Evolutionary conservation across 2,888 invertebrate species (phyloP).

Genomic region (Periphyllus acericola): DNA sequence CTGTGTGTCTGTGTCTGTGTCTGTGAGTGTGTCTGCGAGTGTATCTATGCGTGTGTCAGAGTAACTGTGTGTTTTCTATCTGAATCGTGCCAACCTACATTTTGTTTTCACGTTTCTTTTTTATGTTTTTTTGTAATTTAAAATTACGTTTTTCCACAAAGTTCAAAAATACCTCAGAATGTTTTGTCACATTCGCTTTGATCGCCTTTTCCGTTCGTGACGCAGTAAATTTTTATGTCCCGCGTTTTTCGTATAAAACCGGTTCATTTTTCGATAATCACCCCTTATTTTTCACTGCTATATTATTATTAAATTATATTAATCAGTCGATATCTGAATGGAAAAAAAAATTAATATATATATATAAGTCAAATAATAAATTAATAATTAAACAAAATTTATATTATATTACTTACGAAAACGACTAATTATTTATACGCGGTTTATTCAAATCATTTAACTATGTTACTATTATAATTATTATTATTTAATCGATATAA

Average conservation of each 20-base stretch:
- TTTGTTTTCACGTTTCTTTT: not conserved
- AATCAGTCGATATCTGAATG: not conserved
- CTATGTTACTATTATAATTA: not conserved
- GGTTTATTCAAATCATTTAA: not conserved
- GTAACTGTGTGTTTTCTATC: not conserved
- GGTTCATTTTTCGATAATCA: not conserved
- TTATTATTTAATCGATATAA: not conserved
- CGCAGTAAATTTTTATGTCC: not conserved
- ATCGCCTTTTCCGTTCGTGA: not conserved
- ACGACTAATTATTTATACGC: constrained; percentile 10
- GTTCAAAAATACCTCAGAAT: not conserved
- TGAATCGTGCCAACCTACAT: constrained; percentile 25
- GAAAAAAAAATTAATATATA: too few relatives aligned
- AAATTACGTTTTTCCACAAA: not conserved
- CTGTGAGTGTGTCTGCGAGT: not conserved
- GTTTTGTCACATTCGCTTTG: constrained; percentile 2
- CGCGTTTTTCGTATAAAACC: not conserved
- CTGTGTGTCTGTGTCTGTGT: not conserved
- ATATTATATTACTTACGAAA: not conserved
- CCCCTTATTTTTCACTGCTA: not conserved
- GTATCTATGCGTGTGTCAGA: not conserved
- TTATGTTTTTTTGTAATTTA: not conserved
- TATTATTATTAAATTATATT: not conserved
- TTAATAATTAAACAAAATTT: not conserved
- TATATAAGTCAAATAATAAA: not conserved